Conservation (phyloP, 2,113 vertebrate genomes). For the Petaurus breviceps region DNA sequence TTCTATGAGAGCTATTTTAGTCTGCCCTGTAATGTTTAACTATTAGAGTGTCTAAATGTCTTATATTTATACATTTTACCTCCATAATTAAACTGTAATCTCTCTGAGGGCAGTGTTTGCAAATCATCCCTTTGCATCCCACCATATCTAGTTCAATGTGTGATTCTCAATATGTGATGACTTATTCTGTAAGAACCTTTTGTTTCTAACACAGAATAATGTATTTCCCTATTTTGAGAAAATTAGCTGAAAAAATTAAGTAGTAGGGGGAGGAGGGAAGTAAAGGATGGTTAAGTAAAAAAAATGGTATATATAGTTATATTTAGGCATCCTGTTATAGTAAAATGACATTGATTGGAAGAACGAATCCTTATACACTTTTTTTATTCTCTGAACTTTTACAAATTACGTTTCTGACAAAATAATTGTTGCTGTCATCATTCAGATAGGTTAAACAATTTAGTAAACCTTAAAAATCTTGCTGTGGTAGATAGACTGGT, state of each 20-base stretch:
- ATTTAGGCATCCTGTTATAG: not conserved
- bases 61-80: not conserved
- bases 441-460: not conserved
- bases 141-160: no score
- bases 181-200: not conserved
- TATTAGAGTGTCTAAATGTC: not conserved
- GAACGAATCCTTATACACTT: not conserved
- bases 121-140: not conserved
- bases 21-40: not conserved
- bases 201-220: not conserved
- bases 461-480: not conserved
- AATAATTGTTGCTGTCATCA: not conserved
- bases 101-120: not conserved
- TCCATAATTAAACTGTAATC: not conserved
- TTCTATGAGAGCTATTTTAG: not conserved
- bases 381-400: not conserved
- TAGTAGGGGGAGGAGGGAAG: no score
- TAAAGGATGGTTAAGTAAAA: no score
- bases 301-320: not conserved
- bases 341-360: not conserved
- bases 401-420: not conserved
- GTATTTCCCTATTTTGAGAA: not conserved
- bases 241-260: not conserved
- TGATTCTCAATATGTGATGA: no score
- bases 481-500: not conserved